phyloP scores from a whole-genome alignment of 1,140 invertebrate genomes.

The Varroa destructor region DNA sequence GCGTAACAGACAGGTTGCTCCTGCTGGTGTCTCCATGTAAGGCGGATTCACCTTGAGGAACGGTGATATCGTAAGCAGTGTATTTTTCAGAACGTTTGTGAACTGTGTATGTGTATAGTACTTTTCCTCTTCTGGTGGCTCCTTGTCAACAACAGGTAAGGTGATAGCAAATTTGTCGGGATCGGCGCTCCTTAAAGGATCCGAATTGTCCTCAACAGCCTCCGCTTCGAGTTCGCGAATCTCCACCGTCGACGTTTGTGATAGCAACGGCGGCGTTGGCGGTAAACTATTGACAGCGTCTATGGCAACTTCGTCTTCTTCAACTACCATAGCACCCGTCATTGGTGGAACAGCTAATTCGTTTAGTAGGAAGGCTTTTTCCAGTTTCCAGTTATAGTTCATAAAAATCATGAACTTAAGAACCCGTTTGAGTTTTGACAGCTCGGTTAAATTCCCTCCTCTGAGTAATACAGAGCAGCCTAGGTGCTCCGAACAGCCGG shows the following conservation, averaged over 20 bases:
- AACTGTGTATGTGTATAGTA: slow-evolving; percentile 24
- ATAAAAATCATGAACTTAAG: slow-evolving; percentile 66
- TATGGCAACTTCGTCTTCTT: neutral
- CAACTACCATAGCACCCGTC: slow-evolving; percentile 32
- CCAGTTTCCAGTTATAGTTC: slow-evolving; percentile 77
- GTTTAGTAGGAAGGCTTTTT: slow-evolving; percentile 77
- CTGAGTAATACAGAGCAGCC: slow-evolving; percentile 78
- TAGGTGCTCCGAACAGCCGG: slow-evolving; percentile 69
- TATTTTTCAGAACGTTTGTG: slow-evolving; percentile 24
- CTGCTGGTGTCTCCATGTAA: slow-evolving; percentile 69
- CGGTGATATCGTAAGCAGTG: slow-evolving; percentile 49
- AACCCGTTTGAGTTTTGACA: slow-evolving; percentile 62
- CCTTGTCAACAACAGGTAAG: neutral
- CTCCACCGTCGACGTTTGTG: slow-evolving; percentile 6
- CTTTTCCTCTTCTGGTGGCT: neutral
- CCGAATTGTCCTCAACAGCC: slow-evolving; percentile 31
- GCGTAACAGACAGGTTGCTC: slow-evolving; percentile 59
- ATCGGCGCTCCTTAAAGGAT: slow-evolving; percentile 30
- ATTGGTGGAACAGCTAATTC: slow-evolving; percentile 53
- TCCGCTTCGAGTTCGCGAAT: slow-evolving; percentile 8
- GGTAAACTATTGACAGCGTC: neutral
- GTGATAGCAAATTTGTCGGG: slow-evolving; percentile 5
- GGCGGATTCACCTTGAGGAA: slow-evolving; percentile 71
- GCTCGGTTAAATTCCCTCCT: slow-evolving; percentile 58
- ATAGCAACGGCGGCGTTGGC: slow-evolving; percentile 18